Percentiles rank a stretch among this genome's conserved stretches.
Conservation (phyloP, 1,140 invertebrate species). For the Pachypeltis micranthus region DNA sequence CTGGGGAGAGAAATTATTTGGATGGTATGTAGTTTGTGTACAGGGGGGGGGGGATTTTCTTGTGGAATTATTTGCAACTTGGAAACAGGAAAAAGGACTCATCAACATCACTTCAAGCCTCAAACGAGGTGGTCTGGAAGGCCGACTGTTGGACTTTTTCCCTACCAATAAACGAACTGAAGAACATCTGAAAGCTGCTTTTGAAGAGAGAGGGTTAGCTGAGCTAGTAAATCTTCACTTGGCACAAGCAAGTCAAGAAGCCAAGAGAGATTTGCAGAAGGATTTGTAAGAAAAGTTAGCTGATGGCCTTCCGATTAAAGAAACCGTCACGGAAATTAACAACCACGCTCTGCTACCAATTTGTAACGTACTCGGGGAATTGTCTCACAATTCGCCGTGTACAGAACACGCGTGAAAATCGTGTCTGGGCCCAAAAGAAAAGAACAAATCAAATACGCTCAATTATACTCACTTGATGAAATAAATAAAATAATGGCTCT, state of each 20-base stretch:
- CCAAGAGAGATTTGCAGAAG: slow-evolving; percentile 66
- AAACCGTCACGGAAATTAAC: slow-evolving; percentile 70
- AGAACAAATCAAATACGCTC: too few species aligned
- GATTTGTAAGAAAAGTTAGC: slow-evolving; percentile 65
- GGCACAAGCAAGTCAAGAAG: slow-evolving; percentile 74
- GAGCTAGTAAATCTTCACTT: slow-evolving; percentile 84
- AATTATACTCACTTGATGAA: too few species aligned
- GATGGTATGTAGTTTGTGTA: too few species aligned
- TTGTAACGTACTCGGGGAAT: too few species aligned
- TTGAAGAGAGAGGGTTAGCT: slow-evolving; percentile 70
- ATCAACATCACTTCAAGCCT: slow-evolving; percentile 71
- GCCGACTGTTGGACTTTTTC: slow-evolving; percentile 82
- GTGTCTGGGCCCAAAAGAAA: too few species aligned
- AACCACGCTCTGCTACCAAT: too few species aligned
- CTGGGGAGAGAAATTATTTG: too few species aligned
- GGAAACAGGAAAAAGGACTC: slow-evolving; percentile 83
- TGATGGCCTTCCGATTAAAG: slow-evolving; percentile 66
- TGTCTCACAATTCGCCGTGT: too few species aligned
- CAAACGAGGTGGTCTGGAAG: slow-evolving; percentile 80
- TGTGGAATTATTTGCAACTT: slow-evolving; percentile 78
- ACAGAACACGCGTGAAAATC: too few species aligned
- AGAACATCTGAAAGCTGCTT: slow-evolving; percentile 71
- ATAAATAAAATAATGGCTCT: too few species aligned
- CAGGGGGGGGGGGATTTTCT: too few species aligned
- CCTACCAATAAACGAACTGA: slow-evolving; percentile 84